phyloP scores from a whole-genome alignment of 2,888 invertebrate species.

The Drosophila hamatofila region DNA sequence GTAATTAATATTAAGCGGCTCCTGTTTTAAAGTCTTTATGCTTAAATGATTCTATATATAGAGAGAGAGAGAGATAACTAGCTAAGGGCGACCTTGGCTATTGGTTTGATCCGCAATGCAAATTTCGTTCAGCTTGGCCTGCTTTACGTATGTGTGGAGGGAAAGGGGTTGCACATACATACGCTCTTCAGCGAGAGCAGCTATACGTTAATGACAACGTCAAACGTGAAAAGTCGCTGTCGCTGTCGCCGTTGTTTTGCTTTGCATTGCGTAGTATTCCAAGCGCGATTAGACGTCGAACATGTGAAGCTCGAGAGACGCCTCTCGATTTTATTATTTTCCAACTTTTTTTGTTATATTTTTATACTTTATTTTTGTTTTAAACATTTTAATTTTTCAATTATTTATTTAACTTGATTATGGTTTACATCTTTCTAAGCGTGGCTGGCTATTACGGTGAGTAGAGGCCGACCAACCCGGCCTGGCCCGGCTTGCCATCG shows the following conservation, averaged over 20 bases:
- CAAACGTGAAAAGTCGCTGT: conserved; percentile 46
- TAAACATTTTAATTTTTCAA: conserved; percentile 26
- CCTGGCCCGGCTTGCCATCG: conserved; percentile 25
- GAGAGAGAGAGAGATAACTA: neutral
- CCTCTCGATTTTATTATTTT: conserved; percentile 43
- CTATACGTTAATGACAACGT: conserved; percentile 56
- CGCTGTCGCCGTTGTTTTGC: conserved; percentile 36
- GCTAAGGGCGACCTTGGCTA: conserved; percentile 54
- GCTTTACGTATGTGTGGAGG: conserved; percentile 8
- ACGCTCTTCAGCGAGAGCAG: conserved; percentile 17
- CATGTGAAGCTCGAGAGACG: conserved; percentile 81
- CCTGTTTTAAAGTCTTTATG: conserved; percentile 21
- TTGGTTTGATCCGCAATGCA: conserved; percentile 34
- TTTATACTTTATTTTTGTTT: conserved; percentile 28
- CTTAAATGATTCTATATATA: conserved; percentile 65
- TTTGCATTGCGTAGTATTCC: conserved; percentile 76
- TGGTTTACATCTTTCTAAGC: conserved; percentile 85
- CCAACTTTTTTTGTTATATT: conserved; percentile 12
- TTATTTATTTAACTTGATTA: conserved; percentile 53
- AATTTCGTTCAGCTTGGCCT: conserved; percentile 38
- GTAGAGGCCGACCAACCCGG: conserved; percentile 43
- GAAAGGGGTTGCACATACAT: neutral
- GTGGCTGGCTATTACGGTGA: conserved; percentile 85
- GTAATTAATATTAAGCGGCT: conserved; percentile 19
- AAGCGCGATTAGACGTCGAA: conserved; percentile 84